Evolutionary conservation across 2,113 vertebrate species (phyloP), one percentile per base, ranked within the genome.

Genomic region (Aviceda subcristata): DNA sequence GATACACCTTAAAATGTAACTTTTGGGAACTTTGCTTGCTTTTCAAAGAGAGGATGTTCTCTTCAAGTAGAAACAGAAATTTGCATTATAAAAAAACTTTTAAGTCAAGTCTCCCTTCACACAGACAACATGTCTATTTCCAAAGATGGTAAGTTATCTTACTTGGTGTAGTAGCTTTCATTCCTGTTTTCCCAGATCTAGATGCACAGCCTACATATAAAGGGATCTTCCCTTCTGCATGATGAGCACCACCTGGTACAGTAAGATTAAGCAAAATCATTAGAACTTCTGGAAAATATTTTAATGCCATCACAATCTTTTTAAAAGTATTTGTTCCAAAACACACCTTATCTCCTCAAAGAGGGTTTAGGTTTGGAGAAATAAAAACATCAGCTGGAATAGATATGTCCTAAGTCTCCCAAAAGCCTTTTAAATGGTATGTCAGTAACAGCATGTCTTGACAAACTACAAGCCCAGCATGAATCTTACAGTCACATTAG

Each of bases 91-190:
- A 94, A 39, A 78, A 23, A 5, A 39, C 39, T 6, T 15, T 1
- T 27, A 72, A 63, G 43, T 21, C 7, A 62, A 75, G 19, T 30
- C 16, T 66, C 24, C 29, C 36, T 82, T 92, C 57, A 36, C 13
- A 38, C 8, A 53, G 7, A 11, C 30, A 71, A 29, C 10, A 59
- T 3, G 16, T 38, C 12, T 76, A 6, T 55, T 81, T 32, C 36
- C 45, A 18, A 34, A 76, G 57, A 22, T 5, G 13, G 20, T 4
- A 26, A 11, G 48, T 38, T 24, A 46, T 96, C 98, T 98, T 99
- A 99, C 99, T 99, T 24, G 99, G 99, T 38, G 99, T 99, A 43
- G 97, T 95, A 4, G 97, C 96, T 92, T 98, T 97, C 74, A 97
- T 41, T 89, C 92, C 72, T 21, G 34, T 84, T 92, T 96, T 99